phyloP scores from a whole-genome alignment of 2,113 vertebrate species.

The Chaetorhynchus papuensis region DNA sequence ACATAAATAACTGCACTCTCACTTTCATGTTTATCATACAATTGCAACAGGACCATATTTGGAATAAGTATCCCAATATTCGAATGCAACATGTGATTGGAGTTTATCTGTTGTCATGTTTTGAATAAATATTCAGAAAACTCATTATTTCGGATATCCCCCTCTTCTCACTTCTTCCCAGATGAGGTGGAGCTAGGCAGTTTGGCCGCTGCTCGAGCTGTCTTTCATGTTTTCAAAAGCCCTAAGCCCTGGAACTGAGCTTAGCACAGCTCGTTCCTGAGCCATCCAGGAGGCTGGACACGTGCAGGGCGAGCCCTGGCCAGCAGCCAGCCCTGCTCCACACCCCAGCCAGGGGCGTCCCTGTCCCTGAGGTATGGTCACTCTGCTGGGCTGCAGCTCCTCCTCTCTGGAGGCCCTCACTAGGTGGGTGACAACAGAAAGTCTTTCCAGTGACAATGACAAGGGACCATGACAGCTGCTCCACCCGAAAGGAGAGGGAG shows the following conservation, averaged over 20 bases:
- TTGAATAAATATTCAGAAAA: constrained; percentile 49
- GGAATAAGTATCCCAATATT: constrained; percentile 69
- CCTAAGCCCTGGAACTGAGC: not conserved
- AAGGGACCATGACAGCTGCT: not conserved
- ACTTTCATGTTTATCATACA: constrained; percentile 68
- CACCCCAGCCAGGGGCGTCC: fast-evolving
- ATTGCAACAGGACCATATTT: constrained; percentile 69
- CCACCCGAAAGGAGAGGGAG: not conserved
- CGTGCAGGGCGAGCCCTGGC: fast-evolving
- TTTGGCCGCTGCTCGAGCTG: not conserved
- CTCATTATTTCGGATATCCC: constrained; percentile 24
- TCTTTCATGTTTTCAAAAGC: constrained; percentile 7
- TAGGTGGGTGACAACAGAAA: not conserved
- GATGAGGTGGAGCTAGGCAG: not conserved
- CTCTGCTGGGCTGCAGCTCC: not conserved
- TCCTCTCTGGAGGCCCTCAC: not conserved
- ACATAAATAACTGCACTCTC: constrained; percentile 69
- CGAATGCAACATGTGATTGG: constrained; percentile 61
- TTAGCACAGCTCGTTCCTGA: not conserved
- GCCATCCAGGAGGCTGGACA: fast-evolving
- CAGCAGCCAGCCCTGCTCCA: not conserved
- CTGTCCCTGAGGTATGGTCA: not conserved
- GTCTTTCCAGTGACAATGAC: not conserved
- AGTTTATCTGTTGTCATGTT: constrained; percentile 68
- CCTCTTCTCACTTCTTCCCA: constrained; percentile 45